Evolutionary conservation across 2,888 invertebrate genomes (phyloP).

Genomic region (Drosophila dives): DNA sequence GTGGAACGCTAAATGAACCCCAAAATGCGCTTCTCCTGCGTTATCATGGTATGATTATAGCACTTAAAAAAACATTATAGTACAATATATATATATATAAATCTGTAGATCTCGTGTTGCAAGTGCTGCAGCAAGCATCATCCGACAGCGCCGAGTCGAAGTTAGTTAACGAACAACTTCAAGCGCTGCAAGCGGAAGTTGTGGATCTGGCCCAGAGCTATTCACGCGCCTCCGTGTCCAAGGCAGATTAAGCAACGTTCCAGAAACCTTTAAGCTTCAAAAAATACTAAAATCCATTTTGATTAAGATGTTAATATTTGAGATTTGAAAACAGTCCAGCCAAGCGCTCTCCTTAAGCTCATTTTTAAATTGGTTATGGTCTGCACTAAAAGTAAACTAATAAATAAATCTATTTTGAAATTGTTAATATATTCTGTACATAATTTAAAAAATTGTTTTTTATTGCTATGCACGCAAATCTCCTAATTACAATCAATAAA

Average conservation of each 20-base stretch:
- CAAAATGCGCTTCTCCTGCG: conserved; percentile 88
- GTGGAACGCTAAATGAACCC: conserved; percentile 88
- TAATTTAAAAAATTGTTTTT: conserved; percentile 54
- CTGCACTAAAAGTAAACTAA: conserved; percentile 17
- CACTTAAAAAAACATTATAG: not conserved
- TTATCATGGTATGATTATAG: conserved; percentile 89
- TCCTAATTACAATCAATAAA: conserved; percentile 56
- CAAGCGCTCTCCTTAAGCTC: conserved; percentile 6
- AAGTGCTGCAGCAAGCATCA: conserved; percentile 87
- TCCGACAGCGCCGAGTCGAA: conserved; percentile 86
- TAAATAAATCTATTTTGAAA: conserved; percentile 19
- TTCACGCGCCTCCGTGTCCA: conserved; percentile 79
- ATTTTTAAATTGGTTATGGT: conserved; percentile 54
- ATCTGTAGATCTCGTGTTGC: conserved; percentile 88
- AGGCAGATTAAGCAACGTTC: conserved; percentile 69
- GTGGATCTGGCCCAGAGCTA: conserved; percentile 77
- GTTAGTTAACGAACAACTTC: conserved; percentile 84
- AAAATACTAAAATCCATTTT: not conserved
- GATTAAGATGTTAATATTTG: not conserved
- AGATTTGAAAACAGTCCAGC: not conserved
- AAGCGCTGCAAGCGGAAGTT: conserved; percentile 68
- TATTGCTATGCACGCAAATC: conserved; percentile 64
- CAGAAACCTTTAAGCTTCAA: not conserved
- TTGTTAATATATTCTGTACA: conserved; percentile 53
- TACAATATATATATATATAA: not conserved